Percentiles rank a stretch among this genome's conserved stretches.
Evolutionary conservation across 2,888 invertebrate genomes (phyloP).

Genomic region (Apamea anceps): DNA sequence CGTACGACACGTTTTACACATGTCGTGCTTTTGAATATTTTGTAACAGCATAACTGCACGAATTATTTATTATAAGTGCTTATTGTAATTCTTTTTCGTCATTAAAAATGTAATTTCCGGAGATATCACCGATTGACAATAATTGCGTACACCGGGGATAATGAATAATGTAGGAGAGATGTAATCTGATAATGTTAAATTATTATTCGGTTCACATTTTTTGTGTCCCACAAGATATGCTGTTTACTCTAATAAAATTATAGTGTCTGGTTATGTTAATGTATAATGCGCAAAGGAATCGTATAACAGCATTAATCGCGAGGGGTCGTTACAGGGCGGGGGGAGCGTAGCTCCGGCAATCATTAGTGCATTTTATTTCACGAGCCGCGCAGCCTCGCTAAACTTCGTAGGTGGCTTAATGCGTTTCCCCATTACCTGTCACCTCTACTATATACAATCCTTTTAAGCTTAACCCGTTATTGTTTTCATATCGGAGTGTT

Average conservation of each 20-base stretch:
- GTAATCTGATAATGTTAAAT: slow-evolving; percentile 62
- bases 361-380: slow-evolving; percentile 86
- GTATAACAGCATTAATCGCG: slow-evolving; percentile 71
- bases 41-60: neutral
- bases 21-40: slow-evolving; percentile 40
- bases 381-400: slow-evolving; percentile 69
- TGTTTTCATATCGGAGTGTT: slow-evolving; percentile 66
- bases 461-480: slow-evolving; percentile 70
- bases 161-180: slow-evolving; percentile 63
- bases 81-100: slow-evolving; percentile 50
- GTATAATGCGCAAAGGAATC: slow-evolving; percentile 58
- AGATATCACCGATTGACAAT: slow-evolving; percentile 64
- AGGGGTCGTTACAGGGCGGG: slow-evolving; percentile 71
- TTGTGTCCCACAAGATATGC: slow-evolving; percentile 48
- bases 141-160: slow-evolving; percentile 63
- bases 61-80: slow-evolving; percentile 34
- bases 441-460: slow-evolving; percentile 78
- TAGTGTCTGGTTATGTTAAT: slow-evolving; percentile 48
- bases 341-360: slow-evolving; percentile 69
- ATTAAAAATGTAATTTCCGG: slow-evolving; percentile 79
- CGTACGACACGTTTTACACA: slow-evolving; percentile 28
- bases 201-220: slow-evolving; percentile 49
- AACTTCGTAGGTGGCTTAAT: slow-evolving; percentile 79
- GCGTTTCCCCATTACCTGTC: slow-evolving; percentile 84
- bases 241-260: slow-evolving; percentile 42